phyloP scores from a whole-genome alignment of 2,113 vertebrate genomes.

The Sterna hirundo region DNA sequence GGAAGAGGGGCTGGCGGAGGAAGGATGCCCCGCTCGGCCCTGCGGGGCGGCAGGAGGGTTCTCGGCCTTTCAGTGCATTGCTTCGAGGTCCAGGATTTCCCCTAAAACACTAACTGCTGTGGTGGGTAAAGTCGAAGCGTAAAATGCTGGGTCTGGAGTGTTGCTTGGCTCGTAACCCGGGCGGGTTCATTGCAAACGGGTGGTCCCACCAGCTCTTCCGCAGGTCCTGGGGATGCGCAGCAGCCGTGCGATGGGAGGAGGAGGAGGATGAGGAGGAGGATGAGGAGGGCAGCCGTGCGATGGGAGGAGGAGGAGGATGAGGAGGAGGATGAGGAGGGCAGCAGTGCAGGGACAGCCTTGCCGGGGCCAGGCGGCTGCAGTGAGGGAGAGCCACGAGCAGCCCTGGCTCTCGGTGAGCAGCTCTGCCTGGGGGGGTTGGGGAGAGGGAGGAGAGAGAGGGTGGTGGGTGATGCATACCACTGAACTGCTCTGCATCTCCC shows the following conservation, averaged over 20 bases:
- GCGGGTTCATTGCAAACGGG: rapidly evolving
- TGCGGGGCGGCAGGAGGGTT: neutral
- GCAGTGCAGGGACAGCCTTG: neutral
- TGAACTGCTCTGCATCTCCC: neutral
- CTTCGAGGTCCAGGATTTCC: neutral
- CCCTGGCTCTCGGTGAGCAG: neutral
- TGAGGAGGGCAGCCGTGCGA: neutral
- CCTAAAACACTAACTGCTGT: neutral
- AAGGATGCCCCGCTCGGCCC: neutral
- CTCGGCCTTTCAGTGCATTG: neutral
- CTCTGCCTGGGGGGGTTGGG: neutral
- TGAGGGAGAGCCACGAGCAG: rapidly evolving
- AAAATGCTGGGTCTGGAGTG: neutral
- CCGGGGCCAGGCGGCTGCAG: neutral
- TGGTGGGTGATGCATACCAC: neutral
- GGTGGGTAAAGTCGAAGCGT: neutral
- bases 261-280: neutral
- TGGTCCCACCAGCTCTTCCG: neutral
- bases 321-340: neutral
- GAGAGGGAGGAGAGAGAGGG: neutral
- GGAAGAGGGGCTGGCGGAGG: neutral
- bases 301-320: neutral
- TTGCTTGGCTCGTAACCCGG: neutral
- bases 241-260: neutral
- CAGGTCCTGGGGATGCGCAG: rapidly evolving